These are phyloP conservation scores for Nothocercus julius DNA, from an alignment of 2,113 vertebrate genomes.

Conservation along the genomic window DNA sequence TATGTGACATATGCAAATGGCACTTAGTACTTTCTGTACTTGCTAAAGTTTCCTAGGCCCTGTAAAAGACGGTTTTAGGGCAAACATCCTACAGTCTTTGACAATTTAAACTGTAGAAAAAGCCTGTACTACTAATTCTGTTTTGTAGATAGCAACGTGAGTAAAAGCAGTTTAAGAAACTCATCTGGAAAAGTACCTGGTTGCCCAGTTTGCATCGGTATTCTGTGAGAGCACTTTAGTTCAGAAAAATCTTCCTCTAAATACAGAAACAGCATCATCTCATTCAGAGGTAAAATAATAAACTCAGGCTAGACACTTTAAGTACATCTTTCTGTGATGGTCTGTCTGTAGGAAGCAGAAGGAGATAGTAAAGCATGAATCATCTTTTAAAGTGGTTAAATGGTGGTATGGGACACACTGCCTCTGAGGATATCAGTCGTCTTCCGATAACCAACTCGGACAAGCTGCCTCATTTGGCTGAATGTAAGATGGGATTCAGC, in stretches of 20 bases:
- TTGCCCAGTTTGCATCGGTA: background rate
- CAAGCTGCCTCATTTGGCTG: background rate
- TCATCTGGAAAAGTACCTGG: background rate
- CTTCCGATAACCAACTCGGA: background rate
- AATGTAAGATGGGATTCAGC: background rate
- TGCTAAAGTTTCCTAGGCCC: background rate
- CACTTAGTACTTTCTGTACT: background rate
- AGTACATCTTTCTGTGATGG: background rate
- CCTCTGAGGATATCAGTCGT: background rate
- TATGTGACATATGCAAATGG: background rate
- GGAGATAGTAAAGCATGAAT: background rate
- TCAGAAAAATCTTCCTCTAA: background rate
- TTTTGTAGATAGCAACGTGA: background rate
- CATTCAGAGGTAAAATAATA: background rate
- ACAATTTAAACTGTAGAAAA: background rate
- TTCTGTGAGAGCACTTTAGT: background rate
- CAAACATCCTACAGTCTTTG: background rate
- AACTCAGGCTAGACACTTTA: background rate
- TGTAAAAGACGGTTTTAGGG: background rate
- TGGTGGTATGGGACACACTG: background rate
- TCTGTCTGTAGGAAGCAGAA: background rate
- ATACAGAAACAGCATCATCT: background rate
- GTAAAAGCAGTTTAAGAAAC: background rate
- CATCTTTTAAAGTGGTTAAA: background rate
- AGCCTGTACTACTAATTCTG: background rate